A percentile compares a stretch with the other conserved stretches of the same genome.
Conservation (phyloP, 2,113 vertebrate genomes). For the Martes martes region DNA sequence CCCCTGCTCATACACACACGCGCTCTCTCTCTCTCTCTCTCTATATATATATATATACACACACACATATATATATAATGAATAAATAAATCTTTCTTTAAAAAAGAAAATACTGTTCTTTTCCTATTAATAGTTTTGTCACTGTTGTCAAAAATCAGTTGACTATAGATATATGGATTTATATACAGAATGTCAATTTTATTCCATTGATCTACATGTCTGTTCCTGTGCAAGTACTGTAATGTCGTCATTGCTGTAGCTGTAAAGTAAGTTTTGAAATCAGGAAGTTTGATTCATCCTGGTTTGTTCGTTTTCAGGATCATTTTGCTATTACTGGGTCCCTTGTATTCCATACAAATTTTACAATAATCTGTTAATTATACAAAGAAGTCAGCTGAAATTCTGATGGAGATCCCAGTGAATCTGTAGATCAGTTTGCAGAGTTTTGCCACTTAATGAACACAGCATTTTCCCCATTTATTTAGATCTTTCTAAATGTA, state of each 20-base stretch:
- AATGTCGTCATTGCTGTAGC: neutral
- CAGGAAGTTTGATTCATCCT: neutral
- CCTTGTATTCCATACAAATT: neutral
- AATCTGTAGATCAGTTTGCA: neutral
- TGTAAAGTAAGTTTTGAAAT: neutral
- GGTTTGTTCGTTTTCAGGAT: neutral
- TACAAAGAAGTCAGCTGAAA: neutral
- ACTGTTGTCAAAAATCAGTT: neutral
- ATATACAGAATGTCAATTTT: neutral
- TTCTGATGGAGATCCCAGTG: neutral
- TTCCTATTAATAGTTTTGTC: neutral
- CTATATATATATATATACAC: no score
- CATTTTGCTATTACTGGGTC: neutral
- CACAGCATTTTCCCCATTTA: neutral
- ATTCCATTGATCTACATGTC: neutral
- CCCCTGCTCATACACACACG: neutral
- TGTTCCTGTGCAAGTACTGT: neutral
- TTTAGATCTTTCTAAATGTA: neutral
- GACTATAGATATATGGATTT: neutral
- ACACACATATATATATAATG: neutral
- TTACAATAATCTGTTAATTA: neutral
- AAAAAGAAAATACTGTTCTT: neutral
- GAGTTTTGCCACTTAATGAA: neutral
- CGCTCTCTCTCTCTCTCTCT: neutral
- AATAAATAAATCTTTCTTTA: neutral